These are phyloP conservation scores for Sinosuthora webbiana DNA, from an alignment of 2,113 vertebrate genomes.

Conservation along the genomic window DNA sequence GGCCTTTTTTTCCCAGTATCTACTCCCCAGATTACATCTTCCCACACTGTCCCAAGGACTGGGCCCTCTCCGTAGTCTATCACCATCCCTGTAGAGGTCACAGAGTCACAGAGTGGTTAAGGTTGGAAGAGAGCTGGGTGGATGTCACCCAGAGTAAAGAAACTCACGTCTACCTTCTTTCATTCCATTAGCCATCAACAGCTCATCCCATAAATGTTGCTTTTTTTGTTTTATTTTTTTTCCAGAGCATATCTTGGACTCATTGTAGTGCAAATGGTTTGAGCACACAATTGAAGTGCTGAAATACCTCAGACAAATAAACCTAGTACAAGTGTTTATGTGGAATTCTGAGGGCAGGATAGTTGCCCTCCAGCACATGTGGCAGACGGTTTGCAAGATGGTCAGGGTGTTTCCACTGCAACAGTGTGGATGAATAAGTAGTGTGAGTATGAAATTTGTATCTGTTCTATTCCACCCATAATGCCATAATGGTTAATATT, in stretches of 20 bases:
- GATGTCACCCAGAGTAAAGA: neutral
- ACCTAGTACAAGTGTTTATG: neutral
- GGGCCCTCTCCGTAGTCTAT: accelerated
- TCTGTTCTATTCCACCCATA: neutral
- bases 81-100: neutral
- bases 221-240: neutral
- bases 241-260: neutral
- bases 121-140: neutral
- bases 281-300: neutral
- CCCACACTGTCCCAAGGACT: neutral
- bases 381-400: neutral
- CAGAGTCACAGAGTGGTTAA: neutral
- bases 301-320: neutral
- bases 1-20: neutral
- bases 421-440: neutral
- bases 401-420: neutral
- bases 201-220: neutral
- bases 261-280: neutral
- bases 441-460: neutral
- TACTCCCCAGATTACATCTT: neutral
- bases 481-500: neutral
- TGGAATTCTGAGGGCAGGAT: neutral
- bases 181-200: neutral
- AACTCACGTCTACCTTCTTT: neutral
- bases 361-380: neutral